A percentile compares a stretch with the other conserved stretches of the same genome.
phyloP scores from a whole-genome alignment of 2,888 invertebrate genomes.

The Furcula furcula region DNA sequence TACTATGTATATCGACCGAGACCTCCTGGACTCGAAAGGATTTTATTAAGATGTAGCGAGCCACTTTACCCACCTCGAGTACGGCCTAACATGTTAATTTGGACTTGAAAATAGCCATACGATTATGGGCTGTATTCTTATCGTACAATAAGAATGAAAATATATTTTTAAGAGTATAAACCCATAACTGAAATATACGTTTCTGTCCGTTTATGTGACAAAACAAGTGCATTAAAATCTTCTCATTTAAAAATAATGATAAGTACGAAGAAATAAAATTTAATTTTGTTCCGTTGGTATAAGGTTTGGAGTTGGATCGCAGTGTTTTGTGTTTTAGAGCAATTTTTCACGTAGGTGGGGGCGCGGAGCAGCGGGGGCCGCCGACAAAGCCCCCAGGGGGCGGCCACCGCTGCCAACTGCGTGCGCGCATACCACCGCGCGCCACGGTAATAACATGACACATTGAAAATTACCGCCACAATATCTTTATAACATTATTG shows the following conservation, averaged over 20 bases:
- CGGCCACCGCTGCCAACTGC: slow-evolving; percentile 54
- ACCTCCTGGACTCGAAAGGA: slow-evolving; percentile 33
- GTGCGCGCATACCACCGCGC: slow-evolving; percentile 44
- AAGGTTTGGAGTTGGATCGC: slow-evolving; percentile 15
- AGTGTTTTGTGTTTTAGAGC: slow-evolving; percentile 29
- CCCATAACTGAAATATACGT: slow-evolving; percentile 11
- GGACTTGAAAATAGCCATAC: slow-evolving; percentile 4
- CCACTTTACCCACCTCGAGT: slow-evolving; percentile 33
- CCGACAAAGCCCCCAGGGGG: slow-evolving; percentile 74
- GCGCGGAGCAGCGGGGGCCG: slow-evolving; percentile 58
- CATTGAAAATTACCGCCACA: slow-evolving; percentile 46
- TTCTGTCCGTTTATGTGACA: slow-evolving; percentile 27
- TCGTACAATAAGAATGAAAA: too few relatives aligned
- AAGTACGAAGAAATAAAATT: slow-evolving; percentile 13
- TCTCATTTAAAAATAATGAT: slow-evolving; percentile 11
- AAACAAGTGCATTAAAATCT: slow-evolving; percentile 27
- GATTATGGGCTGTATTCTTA: slow-evolving; percentile 15
- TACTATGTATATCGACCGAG: slow-evolving; percentile 41
- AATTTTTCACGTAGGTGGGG: slow-evolving; percentile 68
- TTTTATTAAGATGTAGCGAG: slow-evolving; percentile 53
- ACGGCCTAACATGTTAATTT: slow-evolving; percentile 28
- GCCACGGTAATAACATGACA: slow-evolving; percentile 60
- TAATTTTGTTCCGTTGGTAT: slow-evolving; percentile 14
- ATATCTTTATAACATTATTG: slow-evolving; percentile 31
- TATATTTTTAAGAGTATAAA: too few relatives aligned